Evolutionary conservation across 1,140 invertebrate species (phyloP).

Genomic region (Bombus pascuorum): DNA sequence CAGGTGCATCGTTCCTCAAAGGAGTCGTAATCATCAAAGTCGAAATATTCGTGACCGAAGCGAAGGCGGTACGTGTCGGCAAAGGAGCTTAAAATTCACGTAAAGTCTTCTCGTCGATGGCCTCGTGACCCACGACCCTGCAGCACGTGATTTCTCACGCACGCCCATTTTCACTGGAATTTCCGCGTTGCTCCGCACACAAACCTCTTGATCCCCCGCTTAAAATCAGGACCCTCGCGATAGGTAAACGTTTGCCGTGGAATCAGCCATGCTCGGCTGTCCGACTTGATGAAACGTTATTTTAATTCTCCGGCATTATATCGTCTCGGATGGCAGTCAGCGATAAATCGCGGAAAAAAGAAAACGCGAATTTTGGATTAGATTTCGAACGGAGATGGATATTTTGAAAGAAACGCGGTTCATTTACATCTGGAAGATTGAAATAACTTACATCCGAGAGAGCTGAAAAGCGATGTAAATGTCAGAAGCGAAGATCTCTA

Average conservation of each 20-base stretch:
- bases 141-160: constrained; percentile 51
- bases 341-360: background rate
- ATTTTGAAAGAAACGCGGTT: too few relatives aligned
- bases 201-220: constrained; percentile 18
- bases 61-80: constrained; percentile 44
- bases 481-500: too few relatives aligned
- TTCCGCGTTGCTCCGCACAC: constrained; percentile 12
- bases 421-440: too few relatives aligned
- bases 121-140: constrained; percentile 58
- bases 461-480: too few relatives aligned
- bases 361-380: too few relatives aligned
- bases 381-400: too few relatives aligned
- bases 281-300: constrained; percentile 44
- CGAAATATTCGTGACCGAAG: background rate
- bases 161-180: constrained; percentile 26
- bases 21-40: background rate
- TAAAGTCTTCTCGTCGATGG: constrained; percentile 54
- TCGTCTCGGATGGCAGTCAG: background rate
- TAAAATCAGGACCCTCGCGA: constrained; percentile 30
- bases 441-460: too few relatives aligned
- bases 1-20: background rate
- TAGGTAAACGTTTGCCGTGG: constrained; percentile 50
- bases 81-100: constrained; percentile 48
- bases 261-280: constrained; percentile 13
- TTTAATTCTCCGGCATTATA: constrained; percentile 19